Conservation (phyloP, 2,797 vertebrate species). For the Hafferia zeledoni region DNA sequence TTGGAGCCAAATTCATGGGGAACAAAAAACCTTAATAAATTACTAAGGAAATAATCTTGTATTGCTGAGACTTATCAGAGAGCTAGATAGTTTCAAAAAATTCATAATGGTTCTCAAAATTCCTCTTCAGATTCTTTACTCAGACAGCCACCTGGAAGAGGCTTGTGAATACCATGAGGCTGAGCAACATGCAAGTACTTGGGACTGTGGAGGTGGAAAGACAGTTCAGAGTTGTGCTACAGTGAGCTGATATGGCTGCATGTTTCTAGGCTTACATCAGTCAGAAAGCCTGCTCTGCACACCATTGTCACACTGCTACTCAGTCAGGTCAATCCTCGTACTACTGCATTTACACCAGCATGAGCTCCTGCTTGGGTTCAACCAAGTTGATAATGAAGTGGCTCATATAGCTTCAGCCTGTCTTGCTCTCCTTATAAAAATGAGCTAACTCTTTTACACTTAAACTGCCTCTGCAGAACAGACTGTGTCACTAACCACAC, state of each 20-base stretch:
- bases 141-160: not conserved
- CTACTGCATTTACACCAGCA: not conserved
- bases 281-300: not conserved
- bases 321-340: not conserved
- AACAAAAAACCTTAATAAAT: not conserved
- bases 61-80: not conserved
- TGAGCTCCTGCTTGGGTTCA: accelerated
- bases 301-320: not conserved
- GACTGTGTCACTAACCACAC: not conserved
- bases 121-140: not conserved
- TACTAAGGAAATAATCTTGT: not conserved
- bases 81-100: not conserved
- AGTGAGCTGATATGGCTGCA: not conserved
- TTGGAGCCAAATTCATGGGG: not conserved
- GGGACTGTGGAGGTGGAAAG: not conserved
- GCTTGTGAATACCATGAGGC: not conserved
- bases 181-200: not conserved
- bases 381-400: not conserved
- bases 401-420: not conserved
- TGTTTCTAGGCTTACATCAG: not conserved
- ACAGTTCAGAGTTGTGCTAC: not conserved
- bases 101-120: not conserved
- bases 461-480: not conserved
- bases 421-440: not conserved
- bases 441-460: not conserved